Base-by-base conservation (phyloP, 2,797 vertebrate species). In the Arrhamphus sclerolepis region DNA sequence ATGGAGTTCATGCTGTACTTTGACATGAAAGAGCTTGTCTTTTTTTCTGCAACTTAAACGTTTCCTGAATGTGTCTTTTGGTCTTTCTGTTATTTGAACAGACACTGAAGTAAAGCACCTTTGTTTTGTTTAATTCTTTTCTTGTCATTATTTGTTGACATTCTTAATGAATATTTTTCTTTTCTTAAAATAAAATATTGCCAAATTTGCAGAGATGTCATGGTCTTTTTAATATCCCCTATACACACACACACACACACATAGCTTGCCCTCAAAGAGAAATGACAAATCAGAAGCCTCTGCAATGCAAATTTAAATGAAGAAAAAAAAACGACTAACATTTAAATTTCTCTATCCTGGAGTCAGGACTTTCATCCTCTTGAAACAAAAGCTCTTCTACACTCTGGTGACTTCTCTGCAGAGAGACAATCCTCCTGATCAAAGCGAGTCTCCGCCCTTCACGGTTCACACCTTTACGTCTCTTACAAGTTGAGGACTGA, bases 391-490 rank as follows among this genome's bases (percentile, higher is more conserved):
- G 52, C 46, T n/a, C 18, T 10, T 29, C 22, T 31, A 21, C 6
- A 4, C 6, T 1, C 18, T 13, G 44, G 4, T 17, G 50, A n/a
- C 18, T 38, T 24, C 29, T 55, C 52, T n/a, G 48, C 72, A 75
- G 63, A 70, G 67, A 44, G 55, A 19, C 54, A 51, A 53, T 53
- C 54, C 53, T 24, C 52, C 57, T 66, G 86, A 92, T 93, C 88
- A 93, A 92, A 89, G 91, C 24, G 22, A 26, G 60, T 24, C 2
- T 9, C 21, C 9, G 26, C 39, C 24, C 1, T 24, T 29, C 42
- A 0, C 46, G 2, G 21, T 86, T 91, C 80, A 80, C 90, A 91
- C 90, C 81, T 90, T 62, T 5, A 6, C 9, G 8, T 24, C n/a
- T 41, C 21, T 7, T 46, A 48, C 66, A 68, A 62, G 56, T 61